Evolutionary conservation across 2,888 invertebrate genomes (phyloP).

Genomic region (Chouioia cunea): DNA sequence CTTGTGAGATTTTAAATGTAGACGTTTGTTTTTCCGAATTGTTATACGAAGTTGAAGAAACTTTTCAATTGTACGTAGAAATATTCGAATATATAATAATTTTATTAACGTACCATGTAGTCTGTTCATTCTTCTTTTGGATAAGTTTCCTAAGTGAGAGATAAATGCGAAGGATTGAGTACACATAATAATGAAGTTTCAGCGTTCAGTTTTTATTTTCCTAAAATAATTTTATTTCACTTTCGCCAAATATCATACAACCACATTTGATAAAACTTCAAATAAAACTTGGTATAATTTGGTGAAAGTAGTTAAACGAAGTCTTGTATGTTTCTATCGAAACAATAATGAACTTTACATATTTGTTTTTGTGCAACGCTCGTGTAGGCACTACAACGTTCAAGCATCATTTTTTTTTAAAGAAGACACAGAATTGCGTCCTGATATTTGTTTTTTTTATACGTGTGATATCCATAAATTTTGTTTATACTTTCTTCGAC

Average conservation of each 20-base stretch:
- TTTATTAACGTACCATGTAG: conserved; percentile 15
- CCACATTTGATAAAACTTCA: conserved; percentile 32
- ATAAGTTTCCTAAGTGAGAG: conserved; percentile 22
- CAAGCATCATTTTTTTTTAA: conserved; percentile 44
- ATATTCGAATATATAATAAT: conserved; percentile 28
- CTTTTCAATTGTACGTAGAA: conserved; percentile 16
- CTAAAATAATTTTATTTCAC: conserved; percentile 47
- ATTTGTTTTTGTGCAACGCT: conserved; percentile 34
- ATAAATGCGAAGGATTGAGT: conserved; percentile 19
- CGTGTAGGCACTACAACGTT: conserved; percentile 47
- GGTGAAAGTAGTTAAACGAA: conserved; percentile 21
- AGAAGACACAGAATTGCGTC: conserved; percentile 36
- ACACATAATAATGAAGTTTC: background rate
- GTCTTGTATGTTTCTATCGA: conserved; percentile 26
- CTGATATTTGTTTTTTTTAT: conserved; percentile 10
- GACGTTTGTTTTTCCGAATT: conserved; percentile 37
- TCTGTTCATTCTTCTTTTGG: conserved; percentile 18
- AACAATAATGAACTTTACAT: conserved; percentile 14
- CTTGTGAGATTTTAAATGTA: conserved; percentile 14
- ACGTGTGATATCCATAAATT: conserved; percentile 27
- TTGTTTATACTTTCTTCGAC: conserved; percentile 47
- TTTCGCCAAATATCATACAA: conserved; percentile 44
- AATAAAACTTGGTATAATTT: conserved; percentile 5
- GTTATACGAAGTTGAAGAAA: conserved; percentile 23
- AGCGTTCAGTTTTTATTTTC: conserved; percentile 36